Evolutionary conservation across 2,888 invertebrate genomes (phyloP), one percentile per base, ranked within the genome.

Genomic region (Plemyria rubiginata): DNA sequence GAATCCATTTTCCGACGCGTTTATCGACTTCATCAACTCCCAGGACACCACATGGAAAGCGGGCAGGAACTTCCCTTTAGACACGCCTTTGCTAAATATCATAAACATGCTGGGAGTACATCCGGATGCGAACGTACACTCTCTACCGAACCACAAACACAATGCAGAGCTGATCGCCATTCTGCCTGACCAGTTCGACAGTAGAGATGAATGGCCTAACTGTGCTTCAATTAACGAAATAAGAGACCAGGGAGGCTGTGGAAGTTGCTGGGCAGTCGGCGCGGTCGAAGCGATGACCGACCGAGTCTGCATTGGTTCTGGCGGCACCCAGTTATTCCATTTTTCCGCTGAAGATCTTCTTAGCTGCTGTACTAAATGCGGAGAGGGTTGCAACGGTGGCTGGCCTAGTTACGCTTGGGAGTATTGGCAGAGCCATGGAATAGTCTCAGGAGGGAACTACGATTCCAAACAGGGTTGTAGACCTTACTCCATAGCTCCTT

Each of bases 41-140:
- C 84, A 94, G 72, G 93, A 95, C 59, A 90, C 90, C 15, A 94
- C 95, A 55, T 97, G 97, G 97, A 95, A 90, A 85, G 96, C 96
- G 67, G 96, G 96, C 2, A 90, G 94, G 50, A 97, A 97, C 87
- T 97, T 97, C 73, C 92, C 92, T 15, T 76, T 86, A 36, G 81
- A 94, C 5, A 92, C 94, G 0, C 86, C 94, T 12, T 3, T 40
- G 5, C 28, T 12, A 36, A 12, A 51, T 22, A 13, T 58, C 5
- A 38, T n/a, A 28, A 55, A 22, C 11, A 38, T 55, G 0, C 86
- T 94, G 71, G 78, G 83, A 16, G 5, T 13, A 5, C 13, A 41
- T 13, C 41, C 41, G 13, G 13, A 41, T 13, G 4, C 41, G 6
- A 41, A 41, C 41, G n/a, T 43, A 13, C 15, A 4, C 7, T 13